Conservation (phyloP, 2,797 vertebrate genomes). For the Menidia menidia region DNA sequence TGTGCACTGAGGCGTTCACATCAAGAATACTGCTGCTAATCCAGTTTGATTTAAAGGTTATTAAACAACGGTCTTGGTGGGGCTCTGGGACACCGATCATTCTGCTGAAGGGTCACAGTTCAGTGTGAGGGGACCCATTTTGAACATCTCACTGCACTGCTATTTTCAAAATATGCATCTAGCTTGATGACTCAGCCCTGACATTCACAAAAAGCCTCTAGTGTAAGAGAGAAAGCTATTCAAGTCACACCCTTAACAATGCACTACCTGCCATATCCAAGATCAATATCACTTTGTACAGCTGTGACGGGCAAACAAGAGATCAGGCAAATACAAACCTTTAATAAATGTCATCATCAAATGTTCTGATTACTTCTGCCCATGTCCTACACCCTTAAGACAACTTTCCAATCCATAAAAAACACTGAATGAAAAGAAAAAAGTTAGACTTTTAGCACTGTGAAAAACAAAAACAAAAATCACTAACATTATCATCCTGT, state of each 20-base stretch:
- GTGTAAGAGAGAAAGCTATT: constrained; percentile 7
- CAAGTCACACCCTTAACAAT: constrained; percentile 8
- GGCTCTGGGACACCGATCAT: constrained; percentile 13
- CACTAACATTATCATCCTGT: constrained; percentile 37
- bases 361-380: neutral
- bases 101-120: constrained; percentile 16
- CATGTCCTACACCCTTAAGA: constrained; percentile 2
- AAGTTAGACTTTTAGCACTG: neutral
- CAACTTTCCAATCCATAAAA: constrained; percentile 4
- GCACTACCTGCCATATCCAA: neutral
- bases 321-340: constrained; percentile 22
- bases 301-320: constrained; percentile 17
- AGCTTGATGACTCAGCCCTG: constrained; percentile 11
- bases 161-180: neutral
- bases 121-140: neutral
- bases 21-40: neutral
- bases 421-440: constrained; percentile 7
- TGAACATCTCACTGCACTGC: constrained; percentile 6
- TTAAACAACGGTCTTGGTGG: constrained; percentile 8
- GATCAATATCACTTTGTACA: constrained; percentile 17
- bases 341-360: constrained; percentile 12
- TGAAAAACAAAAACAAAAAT: constrained; percentile 15
- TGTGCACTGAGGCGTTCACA: neutral
- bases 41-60: constrained; percentile 2
- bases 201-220: constrained; percentile 15